Base-by-base conservation (phyloP, 2,888 invertebrate species). In the Ligdia adustata region DNA sequence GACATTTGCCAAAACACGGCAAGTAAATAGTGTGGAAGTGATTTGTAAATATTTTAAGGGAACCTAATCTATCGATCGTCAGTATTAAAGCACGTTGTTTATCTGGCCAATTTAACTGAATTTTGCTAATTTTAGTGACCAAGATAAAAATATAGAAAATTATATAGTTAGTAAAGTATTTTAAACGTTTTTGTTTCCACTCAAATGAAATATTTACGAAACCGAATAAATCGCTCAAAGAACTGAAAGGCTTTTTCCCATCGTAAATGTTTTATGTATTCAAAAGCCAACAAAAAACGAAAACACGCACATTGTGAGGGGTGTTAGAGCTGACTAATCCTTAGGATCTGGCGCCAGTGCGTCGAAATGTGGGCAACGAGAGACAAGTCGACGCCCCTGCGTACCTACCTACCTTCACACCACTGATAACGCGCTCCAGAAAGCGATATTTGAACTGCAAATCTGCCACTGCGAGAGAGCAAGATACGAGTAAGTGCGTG, bases 331-430 rank as follows among this genome's bases (percentile, higher is more conserved):
- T 35, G 40, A 40, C 39, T 64, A 62, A 69, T 66, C 67, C 68
- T 57, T 64, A 32, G 59, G 60, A 48, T 38, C 55, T 60, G 74
- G 65, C 72, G 72, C 71, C 73, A 62, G 52, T 51, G 66, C 57
- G 70, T 65, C 75, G 65, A n/a, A n/a, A 71, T 75, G 69, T 74
- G 69, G 72, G 70, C 60, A 75, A 77, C 66, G 69, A 59, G 60
- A 72, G 71, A 60, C 75, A 77, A 66, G 60, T 46, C 62, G 65
- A 60, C 70, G 62, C 67, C 66, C 65, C 62, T 64, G 59, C 26
- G 4, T 35, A 40, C 40, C 44, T 44, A 51, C 49, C 45, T 41
- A 52, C 57, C 60, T 64, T 61, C 47, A 56, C 54, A 59, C 57
- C 47, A 32, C 38, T 51, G 52, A 57, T 64, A 62, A 59, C 60